Evolutionary conservation across 2,797 vertebrate species (phyloP), one percentile per base, ranked within the genome.

Genomic region (Buceros bicornis): DNA sequence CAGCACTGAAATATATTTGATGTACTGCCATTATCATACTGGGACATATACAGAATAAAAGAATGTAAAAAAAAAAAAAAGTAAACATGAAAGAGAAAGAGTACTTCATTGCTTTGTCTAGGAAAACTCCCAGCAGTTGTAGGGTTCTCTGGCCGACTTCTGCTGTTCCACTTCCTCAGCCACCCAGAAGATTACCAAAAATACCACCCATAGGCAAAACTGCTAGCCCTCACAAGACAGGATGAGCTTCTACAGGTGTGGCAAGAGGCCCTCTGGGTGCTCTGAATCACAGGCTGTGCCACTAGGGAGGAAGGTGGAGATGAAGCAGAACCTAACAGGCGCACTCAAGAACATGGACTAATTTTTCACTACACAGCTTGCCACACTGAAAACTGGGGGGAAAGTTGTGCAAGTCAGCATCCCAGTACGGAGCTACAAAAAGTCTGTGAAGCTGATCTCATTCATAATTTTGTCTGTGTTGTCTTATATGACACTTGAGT

Each of bases 1-100:
- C 26, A 53, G 4, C 4, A 5, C 42, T 79, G 72, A 86, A 94
- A 15, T 82, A 40, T 71, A 71, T 94, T 94, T 97, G 42, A 58
- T 73, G 9, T 56, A 65, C 48, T 48, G 13, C 16, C 26, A 56
- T 88, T 89, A 85, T 82, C 74, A 57, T 81, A 71, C 25, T 47
- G 60, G 53, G 33, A 70, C 82, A 73, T 24, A 79, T 17, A 77
- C 5, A 77, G 16, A 91, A 76, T 61, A 87, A 57, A 77, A 78
- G 2, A 61, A 70, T 22, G 6, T 53, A 6, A 13, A 21, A 22
- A 16, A 64, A 60, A n/a, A 21, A 22, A 22, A 18, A 22, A 35
- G 71, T 29, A 16, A 13, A 60, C 18, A 37, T 19, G 6, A 6
- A 69, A 28, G 14, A 40, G 1, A 3, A 70, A 51, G 9, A 58